Percentiles rank a stretch among this genome's conserved stretches.
Evolutionary conservation across 2,888 invertebrate genomes (phyloP).

Genomic region (Vesta saturnalis): DNA sequence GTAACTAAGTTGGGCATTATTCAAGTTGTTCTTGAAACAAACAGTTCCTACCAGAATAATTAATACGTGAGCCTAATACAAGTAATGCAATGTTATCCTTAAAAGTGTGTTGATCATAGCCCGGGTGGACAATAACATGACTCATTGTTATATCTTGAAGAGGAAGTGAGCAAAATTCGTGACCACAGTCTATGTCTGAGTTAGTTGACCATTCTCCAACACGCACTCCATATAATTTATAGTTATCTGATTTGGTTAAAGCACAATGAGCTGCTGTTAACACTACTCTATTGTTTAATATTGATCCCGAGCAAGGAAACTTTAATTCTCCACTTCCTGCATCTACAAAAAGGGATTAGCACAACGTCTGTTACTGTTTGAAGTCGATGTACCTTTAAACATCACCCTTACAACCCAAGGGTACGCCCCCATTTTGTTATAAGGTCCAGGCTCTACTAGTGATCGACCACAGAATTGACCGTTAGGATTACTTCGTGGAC

Average conservation of each 20-base stretch:
- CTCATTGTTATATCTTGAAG: slow-evolving; percentile 77
- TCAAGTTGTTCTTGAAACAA: too few relatives aligned
- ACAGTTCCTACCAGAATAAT: slow-evolving; percentile 67
- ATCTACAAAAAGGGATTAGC: slow-evolving; percentile 63
- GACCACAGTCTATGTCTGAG: slow-evolving; percentile 79
- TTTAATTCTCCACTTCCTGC: slow-evolving; percentile 73
- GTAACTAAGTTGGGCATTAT: slow-evolving; percentile 69
- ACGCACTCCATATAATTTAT: slow-evolving; percentile 78
- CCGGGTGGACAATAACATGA: slow-evolving; percentile 80
- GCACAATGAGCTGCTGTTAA: slow-evolving; percentile 85
- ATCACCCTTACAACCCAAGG: slow-evolving; percentile 82
- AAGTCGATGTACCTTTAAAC: slow-evolving; percentile 80
- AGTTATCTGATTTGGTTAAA: slow-evolving; percentile 78
- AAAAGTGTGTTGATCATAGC: slow-evolving; percentile 69
- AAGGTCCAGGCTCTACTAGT: slow-evolving; percentile 72
- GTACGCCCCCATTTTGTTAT: slow-evolving; percentile 75
- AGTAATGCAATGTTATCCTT: slow-evolving; percentile 79
- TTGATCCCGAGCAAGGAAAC: slow-evolving; percentile 81
- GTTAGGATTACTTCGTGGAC: slow-evolving; percentile 43
- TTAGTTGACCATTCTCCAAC: slow-evolving; percentile 79
- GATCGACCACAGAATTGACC: slow-evolving; percentile 71
- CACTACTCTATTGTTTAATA: slow-evolving; percentile 69
- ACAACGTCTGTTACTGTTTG: too few relatives aligned
- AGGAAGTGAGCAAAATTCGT: slow-evolving; percentile 78
- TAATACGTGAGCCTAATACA: slow-evolving; percentile 74